Conservation (phyloP, 2,113 vertebrate genomes). For the Scalopus aquaticus region DNA sequence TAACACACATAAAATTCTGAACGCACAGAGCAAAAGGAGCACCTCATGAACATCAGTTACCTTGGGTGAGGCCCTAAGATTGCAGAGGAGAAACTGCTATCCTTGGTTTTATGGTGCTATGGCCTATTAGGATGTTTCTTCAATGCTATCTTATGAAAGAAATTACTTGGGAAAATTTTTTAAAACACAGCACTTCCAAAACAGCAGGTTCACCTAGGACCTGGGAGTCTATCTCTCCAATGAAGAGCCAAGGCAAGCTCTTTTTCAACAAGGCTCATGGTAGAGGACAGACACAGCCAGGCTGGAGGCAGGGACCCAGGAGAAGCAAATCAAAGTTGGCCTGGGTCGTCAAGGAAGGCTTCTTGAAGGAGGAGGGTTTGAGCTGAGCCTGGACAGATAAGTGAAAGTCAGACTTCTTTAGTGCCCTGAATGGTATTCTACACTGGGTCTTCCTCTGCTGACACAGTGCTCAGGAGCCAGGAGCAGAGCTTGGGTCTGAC, state of each 20-base stretch:
- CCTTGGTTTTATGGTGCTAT: background rate
- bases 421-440: accelerated
- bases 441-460: background rate
- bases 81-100: accelerated
- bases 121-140: background rate
- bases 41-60: background rate
- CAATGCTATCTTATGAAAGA: too few relatives aligned
- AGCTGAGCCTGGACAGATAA: background rate
- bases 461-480: accelerated
- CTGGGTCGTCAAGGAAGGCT: background rate
- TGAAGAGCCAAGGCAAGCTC: background rate
- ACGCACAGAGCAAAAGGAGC: background rate
- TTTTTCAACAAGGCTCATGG: background rate
- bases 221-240: background rate
- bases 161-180: background rate
- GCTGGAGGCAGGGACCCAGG: background rate
- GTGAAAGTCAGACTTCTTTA: too few relatives aligned
- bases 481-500: background rate
- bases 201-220: background rate
- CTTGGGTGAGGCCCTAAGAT: too few relatives aligned
- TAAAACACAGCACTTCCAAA: background rate
- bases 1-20: accelerated
- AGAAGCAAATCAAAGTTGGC: background rate
- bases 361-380: background rate
- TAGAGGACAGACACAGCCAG: background rate